Evolutionary conservation across 2,113 vertebrate species (phyloP).

Genomic region (Oreochromis spilurus): DNA sequence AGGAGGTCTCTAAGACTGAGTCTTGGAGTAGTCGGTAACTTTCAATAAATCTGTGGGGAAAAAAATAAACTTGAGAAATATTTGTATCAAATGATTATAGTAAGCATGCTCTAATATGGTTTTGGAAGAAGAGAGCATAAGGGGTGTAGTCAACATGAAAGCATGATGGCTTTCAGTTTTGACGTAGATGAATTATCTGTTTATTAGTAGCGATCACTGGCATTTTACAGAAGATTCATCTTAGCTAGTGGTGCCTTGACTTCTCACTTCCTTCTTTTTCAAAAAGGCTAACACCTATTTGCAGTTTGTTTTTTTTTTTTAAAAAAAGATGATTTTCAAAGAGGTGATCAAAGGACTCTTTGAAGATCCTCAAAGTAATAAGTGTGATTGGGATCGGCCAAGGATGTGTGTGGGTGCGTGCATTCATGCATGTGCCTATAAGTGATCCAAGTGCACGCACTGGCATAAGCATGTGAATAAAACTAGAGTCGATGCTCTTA

Average conservation of each 20-base stretch:
- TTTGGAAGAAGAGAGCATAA: neutral
- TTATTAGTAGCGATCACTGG: neutral
- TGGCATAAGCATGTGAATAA: neutral
- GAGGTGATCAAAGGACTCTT: conserved; percentile 55
- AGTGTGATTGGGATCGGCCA: conserved; percentile 13
- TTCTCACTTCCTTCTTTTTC: neutral
- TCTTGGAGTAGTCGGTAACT: neutral
- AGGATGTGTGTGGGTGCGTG: neutral
- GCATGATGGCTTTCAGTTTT: neutral
- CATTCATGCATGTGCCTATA: neutral
- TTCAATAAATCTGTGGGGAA: neutral
- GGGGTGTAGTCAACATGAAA: neutral
- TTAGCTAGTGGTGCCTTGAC: neutral
- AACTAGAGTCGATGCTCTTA: conserved; percentile 9
- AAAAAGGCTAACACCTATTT: neutral
- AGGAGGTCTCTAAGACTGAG: neutral
- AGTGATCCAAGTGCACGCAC: neutral
- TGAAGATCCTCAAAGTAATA: conserved; percentile 41
- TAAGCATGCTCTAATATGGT: neutral
- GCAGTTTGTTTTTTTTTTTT: neutral
- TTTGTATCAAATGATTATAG: neutral
- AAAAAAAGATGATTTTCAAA: conserved; percentile 25
- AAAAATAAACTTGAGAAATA: neutral
- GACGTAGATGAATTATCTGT: neutral
- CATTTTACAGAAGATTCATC: neutral